Conservation (phyloP, 2,888 invertebrate species). For the Pecten maximus region DNA sequence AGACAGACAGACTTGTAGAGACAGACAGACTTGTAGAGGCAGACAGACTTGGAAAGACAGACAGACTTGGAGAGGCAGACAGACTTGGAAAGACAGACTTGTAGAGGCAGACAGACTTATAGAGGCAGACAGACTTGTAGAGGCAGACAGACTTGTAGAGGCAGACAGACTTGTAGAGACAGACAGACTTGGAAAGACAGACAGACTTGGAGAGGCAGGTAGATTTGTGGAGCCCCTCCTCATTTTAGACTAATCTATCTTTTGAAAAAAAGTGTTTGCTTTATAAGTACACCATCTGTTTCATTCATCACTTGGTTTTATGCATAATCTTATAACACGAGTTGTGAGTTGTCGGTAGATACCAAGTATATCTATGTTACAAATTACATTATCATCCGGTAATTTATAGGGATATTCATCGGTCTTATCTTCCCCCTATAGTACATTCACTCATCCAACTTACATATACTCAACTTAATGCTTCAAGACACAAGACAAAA, state of each 20-base stretch:
- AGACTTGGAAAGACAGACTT: no score
- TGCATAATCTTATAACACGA: neutral
- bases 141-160: no score
- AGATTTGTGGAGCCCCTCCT: neutral
- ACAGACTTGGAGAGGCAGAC: no score
- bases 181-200: no score
- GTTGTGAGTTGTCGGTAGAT: neutral
- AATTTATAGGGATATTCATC: neutral
- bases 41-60: no score
- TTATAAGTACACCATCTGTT: conserved; percentile 26
- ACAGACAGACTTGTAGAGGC: no score
- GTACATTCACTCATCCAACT: neutral
- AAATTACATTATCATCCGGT: conserved; percentile 24
- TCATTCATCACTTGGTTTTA: conserved; percentile 15
- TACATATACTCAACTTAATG: neutral
- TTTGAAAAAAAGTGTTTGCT: neutral
- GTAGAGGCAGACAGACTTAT: no score
- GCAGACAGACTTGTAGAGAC: no score
- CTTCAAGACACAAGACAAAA: neutral
- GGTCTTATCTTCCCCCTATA: neutral
- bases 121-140: no score
- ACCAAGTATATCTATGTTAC: conserved; percentile 8
- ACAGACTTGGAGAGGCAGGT: no score
- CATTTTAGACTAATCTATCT: neutral
- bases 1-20: no score